Evolutionary conservation across 2,797 vertebrate species (phyloP), one percentile per base, ranked within the genome.

Genomic region (Diceros bicornis): DNA sequence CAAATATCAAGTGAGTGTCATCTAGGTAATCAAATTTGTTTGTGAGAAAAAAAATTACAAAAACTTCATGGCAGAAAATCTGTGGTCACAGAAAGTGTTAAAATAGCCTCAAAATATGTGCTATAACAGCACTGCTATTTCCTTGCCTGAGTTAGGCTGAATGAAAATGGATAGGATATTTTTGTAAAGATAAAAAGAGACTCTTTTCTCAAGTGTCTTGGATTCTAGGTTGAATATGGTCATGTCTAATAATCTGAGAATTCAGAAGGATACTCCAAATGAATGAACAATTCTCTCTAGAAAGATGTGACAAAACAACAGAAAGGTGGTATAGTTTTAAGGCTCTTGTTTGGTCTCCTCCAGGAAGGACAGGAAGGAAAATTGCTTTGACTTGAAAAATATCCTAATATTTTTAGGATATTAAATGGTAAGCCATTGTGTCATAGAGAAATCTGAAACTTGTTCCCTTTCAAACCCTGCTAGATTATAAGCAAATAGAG

Each of bases 341-440:
- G 29, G 13, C 13, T 79, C 16, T 47, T n/a, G 34, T 41, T 69
- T 34, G 20, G 41, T 81, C 25, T 85, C 25, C 77, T 59, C 47
- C 32, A n/a, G 27, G 52, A 84, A 89, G 41, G 37, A 77, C 4
- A 20, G n/a, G 61, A 59, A 82, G 23, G 57, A 81, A 14, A 71
- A 85, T 13, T 25, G 12, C 34, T 89, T 79, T 55, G 44, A 85
- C 68, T 86, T 87, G 11, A 96, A 59, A 96, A 77, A 78, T 34
- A 16, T 20, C 7, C 44, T 50, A 62, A 61, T 27, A 34, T 41
- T 41, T 41, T 41, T 41, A 41, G 41, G 41, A 41, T 41, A 41
- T 41, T 41, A 41, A 41, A 41, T 41, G 81, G 21, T 85, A 72
- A 85, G 20, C 23, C 20, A 57, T 1, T 44, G 77, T 77, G 52